Evolutionary conservation across 2,888 invertebrate genomes (phyloP), one percentile per base, ranked within the genome.

Genomic region (Macaria notata): DNA sequence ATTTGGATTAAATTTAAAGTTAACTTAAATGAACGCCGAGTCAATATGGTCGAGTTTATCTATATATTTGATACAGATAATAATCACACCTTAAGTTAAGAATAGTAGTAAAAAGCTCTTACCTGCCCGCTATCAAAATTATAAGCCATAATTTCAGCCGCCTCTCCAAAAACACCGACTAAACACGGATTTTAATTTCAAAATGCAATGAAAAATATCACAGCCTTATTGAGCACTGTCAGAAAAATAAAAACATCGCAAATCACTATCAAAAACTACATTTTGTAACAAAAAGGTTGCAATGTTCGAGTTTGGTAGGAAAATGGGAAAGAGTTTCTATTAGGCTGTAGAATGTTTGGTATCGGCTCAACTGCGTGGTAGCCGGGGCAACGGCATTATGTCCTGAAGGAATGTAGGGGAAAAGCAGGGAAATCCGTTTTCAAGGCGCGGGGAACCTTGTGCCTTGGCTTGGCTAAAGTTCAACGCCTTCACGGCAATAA

Each of bases 71-170:
- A 2, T 19, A 19, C 19, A 19, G 19, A 19, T 19, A 19, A 19
- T 19, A 19, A 19, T 19, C 19, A 19, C 19, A 19, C 19, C 19
- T 19, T 19, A 19, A 1, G 19, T 19, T 19, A 1, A 19, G 2
- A 19, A 19, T 19, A 19, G 19, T 19, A 19, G 19, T 19, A 19
- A 19, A 19, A 19, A 19, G 19, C 19, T 55, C 84, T 81, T 69
- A 91, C 90, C 70, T 91, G 90, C 41, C 85, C 90, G 61, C 90
- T 90, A 60, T 89, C 86, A 73, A 91, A 91, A 71, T 88, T 85
- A 65, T 73, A 90, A 51, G 90, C 78, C 90, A 91, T 91, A 46
- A 57, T 70, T 59, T 38, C 46, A 33, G 39, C 52, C 30, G 42
- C 45, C 64, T 48, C 68, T 67, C 70, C 60, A 61, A 61, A 63